Conservation (phyloP, 37 sponge, comb jelly and placozoan genomes). For the Geodia barretti region DNA sequence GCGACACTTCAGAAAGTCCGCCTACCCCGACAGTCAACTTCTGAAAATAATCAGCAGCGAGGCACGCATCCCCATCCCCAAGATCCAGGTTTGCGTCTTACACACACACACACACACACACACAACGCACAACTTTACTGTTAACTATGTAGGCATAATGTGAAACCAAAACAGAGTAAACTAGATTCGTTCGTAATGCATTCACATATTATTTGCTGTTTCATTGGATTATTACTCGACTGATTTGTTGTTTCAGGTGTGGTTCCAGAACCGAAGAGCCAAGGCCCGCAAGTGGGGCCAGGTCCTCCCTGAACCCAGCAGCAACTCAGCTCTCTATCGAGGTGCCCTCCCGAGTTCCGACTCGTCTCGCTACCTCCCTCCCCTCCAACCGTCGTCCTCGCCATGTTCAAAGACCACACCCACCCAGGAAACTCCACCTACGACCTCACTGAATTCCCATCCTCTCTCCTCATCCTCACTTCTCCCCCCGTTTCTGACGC, state of each 20-base stretch:
- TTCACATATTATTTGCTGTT: background rate
- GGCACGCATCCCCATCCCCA: constrained; percentile 21
- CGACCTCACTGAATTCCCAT: no score
- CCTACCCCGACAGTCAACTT: constrained; percentile 45
- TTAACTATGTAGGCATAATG: background rate
- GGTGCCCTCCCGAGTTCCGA: constrained; percentile 10
- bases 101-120: background rate
- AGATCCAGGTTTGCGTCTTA: constrained; percentile 31
- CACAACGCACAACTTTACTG: background rate
- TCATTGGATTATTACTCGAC: background rate
- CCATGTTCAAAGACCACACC: background rate
- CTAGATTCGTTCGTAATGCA: background rate
- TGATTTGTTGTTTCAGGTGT: constrained; percentile 39
- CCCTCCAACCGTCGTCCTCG: background rate
- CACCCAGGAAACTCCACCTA: no score
- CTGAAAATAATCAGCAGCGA: constrained; percentile 22
- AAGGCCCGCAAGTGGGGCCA: constrained; percentile 47
- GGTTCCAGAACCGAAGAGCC: constrained; percentile 82
- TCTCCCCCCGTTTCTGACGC: background rate
- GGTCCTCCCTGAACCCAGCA: background rate
- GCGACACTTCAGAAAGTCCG: constrained; percentile 11
- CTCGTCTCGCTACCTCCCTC: background rate
- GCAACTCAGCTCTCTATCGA: background rate
- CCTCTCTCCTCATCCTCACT: background rate
- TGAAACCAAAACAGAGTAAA: background rate